Evolutionary conservation across 2,797 vertebrate genomes (phyloP).

Genomic region (Sphenodon punctatus): DNA sequence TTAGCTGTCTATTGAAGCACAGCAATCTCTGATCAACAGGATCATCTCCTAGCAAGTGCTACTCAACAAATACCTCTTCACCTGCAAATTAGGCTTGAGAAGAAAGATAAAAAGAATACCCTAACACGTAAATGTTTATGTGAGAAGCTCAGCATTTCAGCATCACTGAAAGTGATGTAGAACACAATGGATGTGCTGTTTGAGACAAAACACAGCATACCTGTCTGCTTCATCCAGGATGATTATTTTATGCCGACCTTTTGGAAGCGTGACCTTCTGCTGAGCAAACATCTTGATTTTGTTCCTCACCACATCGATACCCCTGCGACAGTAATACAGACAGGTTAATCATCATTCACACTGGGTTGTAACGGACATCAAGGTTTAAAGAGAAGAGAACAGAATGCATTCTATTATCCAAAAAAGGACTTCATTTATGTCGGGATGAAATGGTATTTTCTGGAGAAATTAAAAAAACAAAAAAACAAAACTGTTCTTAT

Average conservation of each 20-base stretch:
- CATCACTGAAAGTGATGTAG: neutral
- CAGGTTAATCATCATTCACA: neutral
- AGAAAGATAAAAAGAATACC: neutral
- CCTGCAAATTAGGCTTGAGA: neutral
- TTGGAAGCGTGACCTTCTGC: slow-evolving; percentile 96
- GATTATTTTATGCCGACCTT: slow-evolving; percentile 95
- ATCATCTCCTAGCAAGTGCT: neutral
- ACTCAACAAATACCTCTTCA: neutral
- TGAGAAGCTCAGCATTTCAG: neutral
- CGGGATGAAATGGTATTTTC: neutral
- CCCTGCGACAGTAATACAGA: slow-evolving; percentile 75
- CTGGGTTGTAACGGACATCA: neutral
- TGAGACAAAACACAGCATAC: slow-evolving; percentile 59
- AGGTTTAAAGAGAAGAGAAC: neutral
- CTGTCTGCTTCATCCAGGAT: slow-evolving; percentile 98
- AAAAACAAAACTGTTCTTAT: too few relatives aligned
- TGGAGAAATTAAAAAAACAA: too few relatives aligned
- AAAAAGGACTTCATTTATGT: neutral
- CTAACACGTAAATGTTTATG: neutral
- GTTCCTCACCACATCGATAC: slow-evolving; percentile 97
- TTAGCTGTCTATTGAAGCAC: neutral
- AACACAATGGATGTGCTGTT: neutral
- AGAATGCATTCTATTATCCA: too few relatives aligned
- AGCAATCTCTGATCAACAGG: neutral
- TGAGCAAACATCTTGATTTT: slow-evolving; percentile 99